Percentiles rank a stretch among this genome's conserved stretches.
These are phyloP conservation scores for Hyperoodon ampullatus DNA, from an alignment of 2,113 vertebrate genomes.

Conservation along the genomic window DNA sequence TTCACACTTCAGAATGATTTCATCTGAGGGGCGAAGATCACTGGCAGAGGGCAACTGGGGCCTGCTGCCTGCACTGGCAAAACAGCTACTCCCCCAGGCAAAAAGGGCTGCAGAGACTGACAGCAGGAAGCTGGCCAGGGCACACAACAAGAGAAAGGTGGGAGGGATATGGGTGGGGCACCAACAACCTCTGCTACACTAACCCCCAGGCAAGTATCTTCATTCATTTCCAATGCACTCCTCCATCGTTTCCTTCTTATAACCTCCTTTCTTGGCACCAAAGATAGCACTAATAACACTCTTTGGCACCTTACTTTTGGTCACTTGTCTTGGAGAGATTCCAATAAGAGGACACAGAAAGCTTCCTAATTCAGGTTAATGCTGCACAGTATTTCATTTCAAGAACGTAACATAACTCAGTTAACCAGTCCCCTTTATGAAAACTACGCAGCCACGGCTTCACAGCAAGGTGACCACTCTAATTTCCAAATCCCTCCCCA, in stretches of 20 bases:
- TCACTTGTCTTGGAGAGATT: neutral
- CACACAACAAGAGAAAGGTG: neutral
- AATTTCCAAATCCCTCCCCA: neutral
- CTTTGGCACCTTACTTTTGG: neutral
- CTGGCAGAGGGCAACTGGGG: neutral
- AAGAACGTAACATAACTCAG: neutral
- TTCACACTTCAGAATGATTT: neutral
- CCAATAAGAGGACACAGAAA: neutral
- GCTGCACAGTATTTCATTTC: neutral
- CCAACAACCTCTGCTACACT: neutral
- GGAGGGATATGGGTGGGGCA: fast-evolving
- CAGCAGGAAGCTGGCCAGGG: neutral
- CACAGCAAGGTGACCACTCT: neutral
- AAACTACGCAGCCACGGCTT: neutral
- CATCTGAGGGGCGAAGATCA: neutral
- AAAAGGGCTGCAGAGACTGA: neutral
- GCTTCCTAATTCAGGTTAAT: neutral
- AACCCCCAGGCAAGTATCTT: neutral
- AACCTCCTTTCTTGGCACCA: neutral
- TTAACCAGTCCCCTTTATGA: neutral
- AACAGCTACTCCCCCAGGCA: neutral
- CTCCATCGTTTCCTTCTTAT: neutral
- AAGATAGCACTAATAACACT: neutral
- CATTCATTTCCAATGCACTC: neutral
- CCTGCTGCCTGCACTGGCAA: neutral